Evolutionary conservation across 2,888 invertebrate species (phyloP), one percentile per base, ranked within the genome.

Genomic region (Blera fallax): DNA sequence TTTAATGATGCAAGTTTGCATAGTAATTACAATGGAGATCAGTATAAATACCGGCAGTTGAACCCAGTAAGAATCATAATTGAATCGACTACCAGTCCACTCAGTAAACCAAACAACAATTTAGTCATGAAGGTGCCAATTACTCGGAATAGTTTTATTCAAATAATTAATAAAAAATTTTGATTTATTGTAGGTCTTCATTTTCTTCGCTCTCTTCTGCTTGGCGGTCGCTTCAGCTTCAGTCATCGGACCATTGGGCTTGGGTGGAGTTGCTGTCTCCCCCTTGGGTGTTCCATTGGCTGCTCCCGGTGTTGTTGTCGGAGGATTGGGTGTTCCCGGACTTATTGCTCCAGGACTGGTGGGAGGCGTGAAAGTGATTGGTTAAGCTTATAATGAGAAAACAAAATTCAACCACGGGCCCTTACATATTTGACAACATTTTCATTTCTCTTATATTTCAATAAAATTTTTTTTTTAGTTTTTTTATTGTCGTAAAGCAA

Each of bases 181-280:
- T 11, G 48, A 14, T 40, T 14, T 11, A 1, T 40, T 50, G 3
- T 2, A 85, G 85, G 76, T 81, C 54, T 62, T 85, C 76, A 85
- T 85, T 85, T 85, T 85, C 85, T 85, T 85, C 81, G 80, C 85
- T 85, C 85, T 85, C 48, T 58, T 85, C 81, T 85, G 85, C 76
- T 81, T 85, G 81, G 85, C 85, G 37, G 54, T 81, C 40, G 85
- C 81, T 72, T 85, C 85, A 27, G 85, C 85, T 11, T 81, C 81
- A 77, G 85, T 85, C 40, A 72, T 85, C 10, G 81, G 67, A 29
- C 80, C 80, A 45, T 6, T 78, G 65, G 82, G 82, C 29, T 64
- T 84, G 69, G 79, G 79, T 16, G 54, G 73, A 37, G 67, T 84
- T 18, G 84, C 84, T 11, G 14, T 85, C 14, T 80, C 84, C 7